Percentiles rank a stretch among this genome's conserved stretches.
phyloP scores from a whole-genome alignment of 2,113 vertebrate species.

The Propithecus coquereli region DNA sequence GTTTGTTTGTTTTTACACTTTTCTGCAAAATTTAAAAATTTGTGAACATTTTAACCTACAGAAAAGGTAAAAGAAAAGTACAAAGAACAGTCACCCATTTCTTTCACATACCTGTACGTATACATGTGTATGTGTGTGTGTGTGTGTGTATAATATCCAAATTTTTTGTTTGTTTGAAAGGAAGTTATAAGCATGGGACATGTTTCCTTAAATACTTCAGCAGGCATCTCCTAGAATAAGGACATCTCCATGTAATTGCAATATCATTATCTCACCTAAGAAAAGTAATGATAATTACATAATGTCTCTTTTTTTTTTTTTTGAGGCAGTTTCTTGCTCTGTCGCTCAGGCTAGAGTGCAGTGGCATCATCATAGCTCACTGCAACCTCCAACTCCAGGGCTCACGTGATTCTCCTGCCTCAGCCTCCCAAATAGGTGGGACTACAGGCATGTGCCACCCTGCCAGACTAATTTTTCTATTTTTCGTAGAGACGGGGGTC shows the following conservation, averaged over 20 bases:
- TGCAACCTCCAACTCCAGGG: too few relatives aligned
- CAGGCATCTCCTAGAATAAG: background rate
- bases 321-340: too few relatives aligned
- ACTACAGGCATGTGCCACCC: too few relatives aligned
- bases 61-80: background rate
- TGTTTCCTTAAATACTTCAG: background rate
- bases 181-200: background rate
- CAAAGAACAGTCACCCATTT: background rate
- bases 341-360: too few relatives aligned
- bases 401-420: too few relatives aligned
- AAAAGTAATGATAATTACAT: background rate
- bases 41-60: background rate
- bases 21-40: background rate
- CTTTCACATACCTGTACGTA: background rate
- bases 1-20: background rate
- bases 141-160: background rate
- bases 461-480: too few relatives aligned
- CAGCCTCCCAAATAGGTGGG: too few relatives aligned
- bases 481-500: too few relatives aligned
- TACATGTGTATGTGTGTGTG: background rate
- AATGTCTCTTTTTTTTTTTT: background rate
- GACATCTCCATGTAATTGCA: background rate
- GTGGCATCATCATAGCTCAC: too few relatives aligned
- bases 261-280: background rate
- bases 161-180: background rate